Percentiles rank a stretch among this genome's conserved stretches.
Evolutionary conservation across 2,113 vertebrate genomes (phyloP).

Genomic region (Miniopterus natalensis): DNA sequence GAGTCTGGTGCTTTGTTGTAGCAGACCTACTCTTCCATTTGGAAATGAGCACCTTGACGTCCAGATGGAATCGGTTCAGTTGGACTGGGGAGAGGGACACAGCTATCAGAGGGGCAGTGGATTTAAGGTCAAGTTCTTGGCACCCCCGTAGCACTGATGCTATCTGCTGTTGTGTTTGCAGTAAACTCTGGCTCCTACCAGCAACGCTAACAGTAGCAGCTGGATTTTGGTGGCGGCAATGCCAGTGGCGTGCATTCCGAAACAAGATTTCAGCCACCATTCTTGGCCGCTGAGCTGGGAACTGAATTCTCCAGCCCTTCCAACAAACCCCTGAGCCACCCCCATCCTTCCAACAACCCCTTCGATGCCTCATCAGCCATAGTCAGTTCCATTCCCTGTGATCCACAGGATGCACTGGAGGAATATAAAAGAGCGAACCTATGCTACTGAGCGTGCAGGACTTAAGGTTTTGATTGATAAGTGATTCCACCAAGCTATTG

Average conservation of each 20-base stretch:
- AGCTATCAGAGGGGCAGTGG: neutral
- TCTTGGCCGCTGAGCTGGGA: neutral
- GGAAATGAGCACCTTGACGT: neutral
- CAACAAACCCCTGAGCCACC: neutral
- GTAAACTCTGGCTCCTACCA: neutral
- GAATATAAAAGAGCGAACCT: neutral
- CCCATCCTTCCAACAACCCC: neutral
- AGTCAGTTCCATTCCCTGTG: neutral
- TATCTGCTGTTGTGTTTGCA: neutral
- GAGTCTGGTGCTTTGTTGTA: neutral
- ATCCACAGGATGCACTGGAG: neutral
- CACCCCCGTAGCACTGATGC: neutral
- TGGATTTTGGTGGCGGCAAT: neutral
- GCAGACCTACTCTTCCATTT: neutral
- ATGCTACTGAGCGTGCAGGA: neutral
- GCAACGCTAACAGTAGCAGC: too few relatives aligned
- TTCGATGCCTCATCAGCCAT: neutral
- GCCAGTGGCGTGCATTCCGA: neutral
- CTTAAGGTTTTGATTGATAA: neutral
- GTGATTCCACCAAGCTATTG: neutral
- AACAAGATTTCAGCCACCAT: neutral
- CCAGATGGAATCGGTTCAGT: neutral
- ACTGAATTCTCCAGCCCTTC: neutral
- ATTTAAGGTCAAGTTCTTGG: neutral
- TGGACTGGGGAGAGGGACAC: neutral